Evolutionary conservation across 2,797 vertebrate species (phyloP).

Genomic region (Enteromius trimaculatus): DNA sequence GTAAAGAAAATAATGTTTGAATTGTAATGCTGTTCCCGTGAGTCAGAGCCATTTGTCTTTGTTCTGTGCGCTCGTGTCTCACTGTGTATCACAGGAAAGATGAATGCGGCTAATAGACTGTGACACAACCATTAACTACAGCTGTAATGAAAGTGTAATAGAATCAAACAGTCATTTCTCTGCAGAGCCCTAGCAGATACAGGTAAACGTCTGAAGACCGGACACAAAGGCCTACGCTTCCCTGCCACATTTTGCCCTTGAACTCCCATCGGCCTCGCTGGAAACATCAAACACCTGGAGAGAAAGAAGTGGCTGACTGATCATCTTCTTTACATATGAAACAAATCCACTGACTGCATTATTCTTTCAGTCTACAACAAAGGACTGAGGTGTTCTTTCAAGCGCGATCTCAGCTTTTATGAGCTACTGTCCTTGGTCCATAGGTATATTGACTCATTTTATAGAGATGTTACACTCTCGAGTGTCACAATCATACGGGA

Average conservation of each 20-base stretch:
- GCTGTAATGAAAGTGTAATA: constrained; percentile 84
- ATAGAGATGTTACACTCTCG: constrained; percentile 68
- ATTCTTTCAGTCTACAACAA: constrained; percentile 64
- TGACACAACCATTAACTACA: constrained; percentile 84
- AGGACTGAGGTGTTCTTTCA: constrained; percentile 50
- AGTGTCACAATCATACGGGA: constrained; percentile 43
- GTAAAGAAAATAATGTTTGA: constrained; percentile 67
- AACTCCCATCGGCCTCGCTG: constrained; percentile 62
- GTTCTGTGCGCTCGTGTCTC: constrained; percentile 73
- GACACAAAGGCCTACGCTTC: constrained; percentile 32
- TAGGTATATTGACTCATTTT: constrained; percentile 75
- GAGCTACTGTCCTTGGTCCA: constrained; percentile 58
- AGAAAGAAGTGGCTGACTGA: constrained; percentile 71
- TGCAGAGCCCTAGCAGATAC: constrained; percentile 66
- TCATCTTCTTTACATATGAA: constrained; percentile 63
- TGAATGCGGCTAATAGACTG: constrained; percentile 85
- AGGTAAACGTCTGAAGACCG: constrained; percentile 78
- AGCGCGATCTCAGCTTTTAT: constrained; percentile 38
- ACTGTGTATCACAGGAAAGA: constrained; percentile 81
- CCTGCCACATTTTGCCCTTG: constrained; percentile 67
- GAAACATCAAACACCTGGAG: constrained; percentile 63
- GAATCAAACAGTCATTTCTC: constrained; percentile 80
- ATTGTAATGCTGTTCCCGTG: constrained; percentile 66
- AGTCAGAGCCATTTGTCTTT: constrained; percentile 79
- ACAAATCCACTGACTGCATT: constrained; percentile 71